A percentile compares a stretch with the other conserved stretches of the same genome.
Evolutionary conservation across 2,113 vertebrate species (phyloP).

Genomic region (Bettongia penicillata): DNA sequence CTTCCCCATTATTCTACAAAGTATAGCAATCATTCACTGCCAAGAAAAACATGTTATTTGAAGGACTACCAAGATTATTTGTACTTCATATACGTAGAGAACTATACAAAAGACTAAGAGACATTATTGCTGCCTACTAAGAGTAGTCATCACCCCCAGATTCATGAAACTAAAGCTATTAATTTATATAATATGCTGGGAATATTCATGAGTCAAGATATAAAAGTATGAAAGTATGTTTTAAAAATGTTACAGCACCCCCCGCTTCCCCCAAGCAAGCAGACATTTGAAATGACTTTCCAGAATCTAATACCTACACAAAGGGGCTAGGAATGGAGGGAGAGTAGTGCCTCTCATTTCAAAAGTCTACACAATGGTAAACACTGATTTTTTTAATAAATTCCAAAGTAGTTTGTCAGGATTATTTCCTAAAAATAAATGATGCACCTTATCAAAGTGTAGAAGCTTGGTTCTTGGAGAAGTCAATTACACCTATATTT

Average conservation of each 20-base stretch:
- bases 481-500: not conserved
- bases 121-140: not conserved
- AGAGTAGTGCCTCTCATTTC: not conserved
- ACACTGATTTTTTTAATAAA: not conserved
- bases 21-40: conserved; percentile 16
- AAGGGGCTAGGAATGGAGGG: not conserved
- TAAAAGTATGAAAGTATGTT: not conserved
- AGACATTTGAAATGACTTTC: not conserved
- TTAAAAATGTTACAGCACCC: not conserved
- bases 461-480: not conserved
- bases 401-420: not conserved
- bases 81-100: conserved; percentile 31
- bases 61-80: conserved; percentile 55
- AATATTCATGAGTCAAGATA: not conserved
- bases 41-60: conserved; percentile 39
- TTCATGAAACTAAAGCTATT: not conserved
- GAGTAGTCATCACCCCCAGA: not conserved
- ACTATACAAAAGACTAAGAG: conserved; percentile 50
- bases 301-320: not conserved
- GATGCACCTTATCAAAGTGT: not conserved
- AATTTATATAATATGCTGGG: not conserved
- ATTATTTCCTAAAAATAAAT: not conserved
- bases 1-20: conserved; percentile 49
- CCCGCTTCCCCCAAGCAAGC: not conserved
- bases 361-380: not conserved